phyloP scores from a whole-genome alignment of 2,888 invertebrate genomes.

The Pristionchus mayeri region DNA sequence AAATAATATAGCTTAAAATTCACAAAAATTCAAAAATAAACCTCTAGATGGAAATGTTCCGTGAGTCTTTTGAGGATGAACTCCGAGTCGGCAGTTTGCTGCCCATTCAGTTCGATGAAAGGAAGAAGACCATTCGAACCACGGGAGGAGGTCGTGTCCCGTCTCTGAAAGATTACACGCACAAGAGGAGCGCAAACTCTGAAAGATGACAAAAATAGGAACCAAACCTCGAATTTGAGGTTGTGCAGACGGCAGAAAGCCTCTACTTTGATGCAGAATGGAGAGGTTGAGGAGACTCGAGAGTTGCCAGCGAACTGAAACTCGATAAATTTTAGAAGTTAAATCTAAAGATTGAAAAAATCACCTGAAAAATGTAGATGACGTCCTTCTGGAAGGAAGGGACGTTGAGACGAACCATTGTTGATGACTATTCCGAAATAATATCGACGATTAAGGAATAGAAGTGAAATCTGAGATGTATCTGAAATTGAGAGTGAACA shows the following conservation, averaged over 20 bases:
- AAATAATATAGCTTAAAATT: no score
- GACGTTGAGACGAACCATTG: background rate
- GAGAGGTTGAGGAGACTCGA: background rate
- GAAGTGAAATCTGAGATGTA: no score
- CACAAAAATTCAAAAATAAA: no score
- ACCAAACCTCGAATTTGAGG: background rate
- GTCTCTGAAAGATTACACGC: background rate
- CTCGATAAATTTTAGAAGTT: no score
- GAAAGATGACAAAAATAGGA: no score
- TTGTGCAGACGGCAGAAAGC: background rate
- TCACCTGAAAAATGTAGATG: background rate
- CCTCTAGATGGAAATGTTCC: background rate
- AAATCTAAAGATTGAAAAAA: background rate
- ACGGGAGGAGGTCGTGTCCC: conserved; percentile 46
- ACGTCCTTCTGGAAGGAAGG: background rate
- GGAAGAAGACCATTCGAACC: conserved; percentile 60
- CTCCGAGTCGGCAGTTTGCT: conserved; percentile 66
- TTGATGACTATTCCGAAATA: no score
- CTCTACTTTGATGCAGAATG: background rate
- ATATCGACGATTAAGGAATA: no score
- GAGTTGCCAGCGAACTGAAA: background rate
- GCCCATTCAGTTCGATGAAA: conserved; percentile 64
- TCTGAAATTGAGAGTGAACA: no score
- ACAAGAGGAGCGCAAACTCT: no score
- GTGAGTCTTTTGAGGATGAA: conserved; percentile 58